phyloP scores from a whole-genome alignment of 2,888 invertebrate genomes.

The Ormyrus nitidulus region DNA sequence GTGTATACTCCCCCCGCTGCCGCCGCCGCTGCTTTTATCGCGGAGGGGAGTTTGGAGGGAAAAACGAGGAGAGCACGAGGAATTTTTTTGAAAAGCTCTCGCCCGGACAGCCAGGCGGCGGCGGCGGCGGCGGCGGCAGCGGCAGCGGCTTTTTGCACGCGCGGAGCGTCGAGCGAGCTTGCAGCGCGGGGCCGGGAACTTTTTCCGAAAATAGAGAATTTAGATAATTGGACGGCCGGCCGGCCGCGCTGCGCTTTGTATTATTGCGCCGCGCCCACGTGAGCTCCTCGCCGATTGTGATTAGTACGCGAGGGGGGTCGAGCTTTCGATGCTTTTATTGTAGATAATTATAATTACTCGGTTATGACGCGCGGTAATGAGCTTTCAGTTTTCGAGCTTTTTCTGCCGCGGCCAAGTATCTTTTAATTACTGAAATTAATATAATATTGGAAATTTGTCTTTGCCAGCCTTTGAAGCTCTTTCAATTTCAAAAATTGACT shows the following conservation, averaged over 20 bases:
- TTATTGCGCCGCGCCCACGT: conserved; percentile 29
- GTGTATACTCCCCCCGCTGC: background rate
- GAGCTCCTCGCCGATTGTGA: background rate
- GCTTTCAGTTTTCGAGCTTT: too few species aligned
- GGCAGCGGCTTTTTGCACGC: conserved; percentile 9
- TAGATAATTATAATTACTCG: too few species aligned
- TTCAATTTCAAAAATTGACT: too few species aligned
- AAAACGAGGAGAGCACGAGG: conserved; percentile 37
- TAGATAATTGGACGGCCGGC: conserved; percentile 47
- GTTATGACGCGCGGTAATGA: too few species aligned
- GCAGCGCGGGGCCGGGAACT: conserved; percentile 3
- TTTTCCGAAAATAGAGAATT: conserved; percentile 52
- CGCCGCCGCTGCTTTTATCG: background rate
- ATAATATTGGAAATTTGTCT: too few species aligned
- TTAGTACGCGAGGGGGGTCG: background rate
- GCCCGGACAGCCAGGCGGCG: background rate
- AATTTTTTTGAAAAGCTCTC: conserved; percentile 37
- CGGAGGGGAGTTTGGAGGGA: conserved; percentile 35
- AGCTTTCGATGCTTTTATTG: too few species aligned
- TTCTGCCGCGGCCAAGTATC: too few species aligned
- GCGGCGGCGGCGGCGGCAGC: background rate
- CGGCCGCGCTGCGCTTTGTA: conserved; percentile 24
- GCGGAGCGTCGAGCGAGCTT: background rate
- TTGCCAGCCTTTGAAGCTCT: too few species aligned
- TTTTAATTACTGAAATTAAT: too few species aligned